Evolutionary conservation across 1,140 invertebrate genomes (phyloP), one percentile per base, ranked within the genome.

Genomic region (Tetramorium simillimum): DNA sequence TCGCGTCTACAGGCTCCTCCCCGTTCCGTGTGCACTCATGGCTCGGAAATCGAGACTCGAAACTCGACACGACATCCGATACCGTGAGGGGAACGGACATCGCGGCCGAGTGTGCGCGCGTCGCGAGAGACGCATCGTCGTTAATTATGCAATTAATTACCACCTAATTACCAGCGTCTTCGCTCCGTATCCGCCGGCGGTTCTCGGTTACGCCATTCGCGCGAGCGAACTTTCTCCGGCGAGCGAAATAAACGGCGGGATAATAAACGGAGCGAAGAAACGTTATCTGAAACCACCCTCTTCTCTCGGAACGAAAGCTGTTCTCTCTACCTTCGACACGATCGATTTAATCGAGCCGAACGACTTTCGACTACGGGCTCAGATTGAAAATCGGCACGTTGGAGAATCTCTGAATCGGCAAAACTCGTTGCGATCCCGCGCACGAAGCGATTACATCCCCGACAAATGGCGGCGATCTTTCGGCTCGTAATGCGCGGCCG

Each of bases 111-210:
- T 49, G 65, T 18, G 65, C 10, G 65, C 10, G 56, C 21, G 37
- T 9, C 60, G 16, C 62, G 33, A 67, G 62, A 78, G 7, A 46
- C 65, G 78, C 51, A 46, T 46, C 40, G 80, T 75, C 80, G 28
- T 84, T 84, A 84, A 84, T 82, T 82, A 82, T 82, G 80, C 80
- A 82, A 82, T 84, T 84, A 84, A 84, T 84, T 84, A 75, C 40
- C 69, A 84, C 69, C 67, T 84, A 84, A 84, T 84, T 84, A 84
- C 12, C 24, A 58, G 49, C 33, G 24, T 73, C 67, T 60, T 53
- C 40, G 56, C 67, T 70, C 16, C 53, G 46, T 40, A 53, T 18
- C 56, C 40, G 21, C 46, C 33, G 21, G 2, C n/a, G 21, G 37
- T 40, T 56, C 40, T 43, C 21, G 77, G n/a, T 65, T 40, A n/a